phyloP scores from a whole-genome alignment of 2,888 invertebrate species.

The Caenorhabditis sp. region DNA sequence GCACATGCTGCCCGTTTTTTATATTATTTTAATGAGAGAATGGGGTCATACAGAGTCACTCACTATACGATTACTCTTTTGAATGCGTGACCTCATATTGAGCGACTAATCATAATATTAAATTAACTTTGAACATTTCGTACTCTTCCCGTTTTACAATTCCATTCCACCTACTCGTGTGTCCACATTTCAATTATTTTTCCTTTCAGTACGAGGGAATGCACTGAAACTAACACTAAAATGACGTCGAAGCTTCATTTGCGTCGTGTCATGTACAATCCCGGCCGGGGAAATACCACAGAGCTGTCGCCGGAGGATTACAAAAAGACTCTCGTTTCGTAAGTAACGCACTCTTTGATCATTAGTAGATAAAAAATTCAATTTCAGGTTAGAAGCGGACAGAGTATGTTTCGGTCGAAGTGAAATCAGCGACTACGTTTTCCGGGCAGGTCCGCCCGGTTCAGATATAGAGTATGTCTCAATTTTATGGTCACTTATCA shows the following conservation, averaged over 20 bases:
- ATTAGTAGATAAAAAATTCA: neutral
- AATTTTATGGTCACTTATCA: neutral
- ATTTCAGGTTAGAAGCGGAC: constrained; percentile 15
- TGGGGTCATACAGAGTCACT: no score
- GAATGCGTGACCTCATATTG: no score
- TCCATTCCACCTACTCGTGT: no score
- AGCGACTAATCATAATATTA: neutral
- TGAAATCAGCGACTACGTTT: neutral
- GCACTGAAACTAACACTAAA: constrained; percentile 14
- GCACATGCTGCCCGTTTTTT: no score
- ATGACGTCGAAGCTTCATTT: constrained; percentile 5
- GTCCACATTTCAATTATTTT: no score
- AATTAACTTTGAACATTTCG: neutral
- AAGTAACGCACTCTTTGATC: neutral
- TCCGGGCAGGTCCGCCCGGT: no score
- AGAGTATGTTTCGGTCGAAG: constrained; percentile 8
- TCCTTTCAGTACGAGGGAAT: constrained; percentile 19
- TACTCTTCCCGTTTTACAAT: neutral
- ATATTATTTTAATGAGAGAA: no score
- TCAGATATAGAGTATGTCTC: no score
- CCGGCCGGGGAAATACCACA: neutral
- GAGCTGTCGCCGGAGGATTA: neutral
- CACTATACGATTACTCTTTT: no score
- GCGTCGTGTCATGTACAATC: constrained; percentile 20
- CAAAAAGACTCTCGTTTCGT: constrained; percentile 19